phyloP scores from a whole-genome alignment of 2,113 vertebrate species.

The Prionailurus viverrinus region DNA sequence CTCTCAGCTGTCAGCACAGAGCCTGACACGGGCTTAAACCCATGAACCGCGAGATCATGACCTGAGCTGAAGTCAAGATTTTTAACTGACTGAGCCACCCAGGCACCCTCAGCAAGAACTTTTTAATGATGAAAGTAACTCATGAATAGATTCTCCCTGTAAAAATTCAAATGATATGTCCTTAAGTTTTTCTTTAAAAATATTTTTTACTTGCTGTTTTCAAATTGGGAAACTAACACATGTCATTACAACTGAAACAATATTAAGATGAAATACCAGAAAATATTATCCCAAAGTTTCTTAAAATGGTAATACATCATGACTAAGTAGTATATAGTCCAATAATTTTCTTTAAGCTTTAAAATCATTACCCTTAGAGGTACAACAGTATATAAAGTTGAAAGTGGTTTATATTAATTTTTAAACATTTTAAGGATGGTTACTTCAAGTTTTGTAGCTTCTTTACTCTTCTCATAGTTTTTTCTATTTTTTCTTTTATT shows the following conservation, averaged over 20 bases:
- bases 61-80: no score
- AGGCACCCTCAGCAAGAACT: background rate
- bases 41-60: no score
- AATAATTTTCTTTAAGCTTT: slow-evolving; percentile 1
- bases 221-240: background rate
- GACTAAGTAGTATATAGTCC: background rate
- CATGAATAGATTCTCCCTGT: background rate
- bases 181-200: slow-evolving; percentile 40
- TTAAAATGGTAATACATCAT: background rate
- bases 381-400: background rate
- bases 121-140: slow-evolving; percentile 40
- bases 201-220: slow-evolving; percentile 38
- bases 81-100: no score
- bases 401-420: background rate
- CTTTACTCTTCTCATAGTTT: background rate
- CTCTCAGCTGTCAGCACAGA: no score
- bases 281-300: background rate
- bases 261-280: background rate
- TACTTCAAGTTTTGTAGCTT: background rate
- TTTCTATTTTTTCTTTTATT: background rate
- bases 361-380: background rate
- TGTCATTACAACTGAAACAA: slow-evolving; percentile 7
- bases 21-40: no score
- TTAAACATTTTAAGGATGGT: background rate
- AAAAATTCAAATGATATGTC: slow-evolving; percentile 12